Evolutionary conservation across 2,797 vertebrate genomes (phyloP), one percentile per base, ranked within the genome.

Genomic region (Gorsachius magnificus): DNA sequence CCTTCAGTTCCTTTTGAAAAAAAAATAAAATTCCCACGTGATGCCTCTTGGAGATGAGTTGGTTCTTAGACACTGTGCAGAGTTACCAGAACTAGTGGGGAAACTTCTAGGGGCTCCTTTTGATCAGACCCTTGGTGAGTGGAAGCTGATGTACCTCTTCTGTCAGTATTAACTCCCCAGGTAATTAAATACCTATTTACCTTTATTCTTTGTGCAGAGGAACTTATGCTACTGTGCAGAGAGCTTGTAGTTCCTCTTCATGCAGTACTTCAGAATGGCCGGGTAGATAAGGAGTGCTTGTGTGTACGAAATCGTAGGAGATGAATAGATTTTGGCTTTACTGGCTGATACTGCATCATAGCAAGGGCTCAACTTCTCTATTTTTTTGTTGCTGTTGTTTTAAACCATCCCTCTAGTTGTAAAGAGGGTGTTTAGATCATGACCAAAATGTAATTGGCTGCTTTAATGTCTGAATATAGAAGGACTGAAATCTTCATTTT

Each of bases 271-370:
- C 53, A 57, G 33, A 41, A 36, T 28, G 56, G 21, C 36, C 41
- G 75, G 21, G 58, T 53, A 65, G 54, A 25, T 63, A 45, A 72
- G 74, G 57, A 74, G 31, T 54, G 25, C 51, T 74, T 35, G 25
- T 64, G 38, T 29, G 35, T 65, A 6, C 0, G 0, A 53, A 43
- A 5, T 25, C 33, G 19, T 13, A 51, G 54, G 18, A 46, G 51
- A 15, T 58, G 3, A 77, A 45, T 43, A 58, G 8, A 60, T 87
- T 70, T 60, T 35, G 38, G 24, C 20, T 35, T 60, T n/a, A 5
- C 3, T 50, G 57, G 18, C 56, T 83, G 45, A 21, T 83, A 33
- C 24, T 69, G 7, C 25, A 25, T 84, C 58, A 22, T 9, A 82
- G 35, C 74, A 79, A 58, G 46, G 81, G 26, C 51, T 95, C 22